Base-by-base conservation (phyloP, 2,888 invertebrate genomes). In the Phania funesta region DNA sequence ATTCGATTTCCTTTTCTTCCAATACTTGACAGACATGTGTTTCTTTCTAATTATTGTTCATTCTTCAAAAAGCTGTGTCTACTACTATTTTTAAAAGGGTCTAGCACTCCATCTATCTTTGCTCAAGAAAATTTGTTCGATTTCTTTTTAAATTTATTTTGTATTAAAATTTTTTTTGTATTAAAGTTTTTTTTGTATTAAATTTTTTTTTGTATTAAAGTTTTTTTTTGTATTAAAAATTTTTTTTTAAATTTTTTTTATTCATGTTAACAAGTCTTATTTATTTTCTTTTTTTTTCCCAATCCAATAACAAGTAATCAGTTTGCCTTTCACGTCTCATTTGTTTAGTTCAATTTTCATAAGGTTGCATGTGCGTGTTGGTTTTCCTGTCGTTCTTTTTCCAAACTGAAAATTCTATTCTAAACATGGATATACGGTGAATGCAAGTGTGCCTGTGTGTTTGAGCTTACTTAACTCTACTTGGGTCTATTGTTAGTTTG, bases 261-360 rank as follows among this genome's bases (percentile, higher is more conserved):
- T 26, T 22, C 41, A 65, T 80, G 80, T 70, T 75, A 65, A 80
- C 64, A 80, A 75, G 50, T 38, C 58, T 26, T 44, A 73, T 67
- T 67, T 60, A 67, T 58, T 67, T 58, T 60, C 46, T 70, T 77
- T 70, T 46, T n/a, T 48, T 50, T 67, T 62, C 26, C 20, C 11
- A 16, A 64, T 13, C 22, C 46, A 56, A 48, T 26, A 38, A n/a
- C 41, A 75, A 32, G 75, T 80, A 80, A 80, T 80, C 75, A 80
- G 48, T 65, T 80, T 80, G 64, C 80, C 64, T 80, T 75, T 70
- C 80, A 80, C 80, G 80, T 80, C 65, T 58, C 54, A 58, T 58
- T 64, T 52, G 52, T 65, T 75, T 38, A 62, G 41, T 64, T 60
- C 44, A 48, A 68, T n/a, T 20, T 48, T 48, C 38, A 24, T 13